Conservation (phyloP, 2,888 invertebrate genomes). For the Amphipyra berbera region DNA sequence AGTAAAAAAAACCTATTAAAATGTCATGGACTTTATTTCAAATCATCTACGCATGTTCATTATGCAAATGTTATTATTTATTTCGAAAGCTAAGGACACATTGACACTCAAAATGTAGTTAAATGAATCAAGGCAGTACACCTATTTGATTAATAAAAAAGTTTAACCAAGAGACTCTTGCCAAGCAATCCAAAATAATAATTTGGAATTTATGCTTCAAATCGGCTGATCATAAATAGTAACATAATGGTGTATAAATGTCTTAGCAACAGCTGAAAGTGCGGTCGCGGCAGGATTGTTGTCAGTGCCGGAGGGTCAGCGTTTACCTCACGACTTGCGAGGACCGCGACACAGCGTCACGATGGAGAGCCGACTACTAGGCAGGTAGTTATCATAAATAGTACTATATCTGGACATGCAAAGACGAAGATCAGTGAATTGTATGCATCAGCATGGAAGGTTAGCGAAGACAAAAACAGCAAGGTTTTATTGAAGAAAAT, state of each 20-base stretch:
- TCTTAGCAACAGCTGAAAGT: slow-evolving; percentile 71
- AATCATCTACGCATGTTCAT: background rate
- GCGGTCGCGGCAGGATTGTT: slow-evolving; percentile 74
- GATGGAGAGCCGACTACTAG: slow-evolving; percentile 45
- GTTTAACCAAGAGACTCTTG: background rate
- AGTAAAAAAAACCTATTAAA: slow-evolving; percentile 55
- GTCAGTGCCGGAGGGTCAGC: slow-evolving; percentile 65
- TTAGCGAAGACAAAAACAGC: slow-evolving; percentile 7
- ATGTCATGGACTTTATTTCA: slow-evolving; percentile 50
- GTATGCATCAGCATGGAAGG: slow-evolving; percentile 62
- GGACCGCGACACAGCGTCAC: slow-evolving; percentile 47
- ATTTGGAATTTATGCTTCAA: slow-evolving; percentile 62
- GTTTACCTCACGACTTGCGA: slow-evolving; percentile 65
- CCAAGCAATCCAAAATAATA: slow-evolving; percentile 38
- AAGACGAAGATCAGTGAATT: slow-evolving; percentile 48
- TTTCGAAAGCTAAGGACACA: slow-evolving; percentile 16
- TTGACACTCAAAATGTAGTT: slow-evolving; percentile 2
- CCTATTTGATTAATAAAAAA: slow-evolving; percentile 12
- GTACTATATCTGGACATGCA: slow-evolving; percentile 43
- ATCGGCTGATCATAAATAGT: slow-evolving; percentile 71
- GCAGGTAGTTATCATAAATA: slow-evolving; percentile 51
- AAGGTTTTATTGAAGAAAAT: background rate
- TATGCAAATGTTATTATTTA: background rate
- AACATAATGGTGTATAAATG: slow-evolving; percentile 77
- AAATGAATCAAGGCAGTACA: slow-evolving; percentile 3